These are phyloP conservation scores for Pterocles burchelli DNA, from an alignment of 2,113 vertebrate species.

Conservation along the genomic window DNA sequence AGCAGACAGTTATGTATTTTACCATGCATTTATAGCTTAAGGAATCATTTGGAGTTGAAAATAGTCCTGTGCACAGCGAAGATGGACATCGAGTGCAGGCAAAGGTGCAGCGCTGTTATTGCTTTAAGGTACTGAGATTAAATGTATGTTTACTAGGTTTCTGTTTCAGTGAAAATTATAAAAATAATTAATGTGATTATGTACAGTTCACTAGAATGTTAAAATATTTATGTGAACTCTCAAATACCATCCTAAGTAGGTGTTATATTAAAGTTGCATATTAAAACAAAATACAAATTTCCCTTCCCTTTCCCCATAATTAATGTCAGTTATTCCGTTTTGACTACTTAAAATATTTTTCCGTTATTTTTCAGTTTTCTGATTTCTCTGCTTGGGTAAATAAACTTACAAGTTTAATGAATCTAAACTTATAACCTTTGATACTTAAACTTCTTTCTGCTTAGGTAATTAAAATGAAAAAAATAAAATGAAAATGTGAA, in stretches of 20 bases:
- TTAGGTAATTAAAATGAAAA: not conserved
- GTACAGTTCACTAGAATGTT: not conserved
- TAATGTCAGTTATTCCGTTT: not conserved
- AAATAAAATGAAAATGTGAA: not conserved
- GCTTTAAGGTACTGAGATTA: slow-evolving; percentile 8
- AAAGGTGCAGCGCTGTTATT: not conserved
- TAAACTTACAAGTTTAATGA: not conserved
- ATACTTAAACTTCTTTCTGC: not conserved
- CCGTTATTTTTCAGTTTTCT: not conserved
- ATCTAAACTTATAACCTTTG: not conserved
- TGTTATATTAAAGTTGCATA: slow-evolving; percentile 9
- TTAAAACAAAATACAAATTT: slow-evolving; percentile 16
- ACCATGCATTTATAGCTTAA: slow-evolving; percentile 43
- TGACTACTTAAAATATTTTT: not conserved
- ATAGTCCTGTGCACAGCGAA: not conserved
- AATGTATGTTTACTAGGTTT: not conserved
- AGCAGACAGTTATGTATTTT: not conserved
- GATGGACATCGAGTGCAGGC: not conserved
- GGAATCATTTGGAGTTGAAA: slow-evolving; percentile 3
- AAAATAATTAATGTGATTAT: not conserved
- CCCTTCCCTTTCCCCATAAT: not conserved
- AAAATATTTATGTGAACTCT: slow-evolving; percentile 38
- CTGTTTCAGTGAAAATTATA: not conserved
- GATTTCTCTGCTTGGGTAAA: not conserved
- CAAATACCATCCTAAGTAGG: not conserved